Conservation (phyloP, 2,888 invertebrate species). For the Platycnemis pennipes region DNA sequence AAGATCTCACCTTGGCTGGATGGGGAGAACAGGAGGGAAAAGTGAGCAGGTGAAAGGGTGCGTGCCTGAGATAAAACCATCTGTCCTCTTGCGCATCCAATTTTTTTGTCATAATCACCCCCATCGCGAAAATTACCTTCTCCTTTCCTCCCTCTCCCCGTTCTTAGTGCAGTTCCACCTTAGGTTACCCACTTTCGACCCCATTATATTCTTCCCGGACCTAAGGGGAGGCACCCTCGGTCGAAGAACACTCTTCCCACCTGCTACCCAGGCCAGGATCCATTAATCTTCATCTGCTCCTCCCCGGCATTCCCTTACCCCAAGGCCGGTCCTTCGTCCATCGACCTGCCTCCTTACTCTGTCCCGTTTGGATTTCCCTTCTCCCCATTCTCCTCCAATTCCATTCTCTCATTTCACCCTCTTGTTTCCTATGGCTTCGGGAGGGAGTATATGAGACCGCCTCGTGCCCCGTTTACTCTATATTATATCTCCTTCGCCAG, state of each 20-base stretch:
- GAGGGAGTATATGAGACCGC: too few relatives aligned
- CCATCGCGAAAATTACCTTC: neutral
- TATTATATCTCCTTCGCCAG: too few relatives aligned
- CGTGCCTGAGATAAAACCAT: neutral
- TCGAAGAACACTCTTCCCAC: conserved; percentile 53
- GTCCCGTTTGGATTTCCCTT: neutral
- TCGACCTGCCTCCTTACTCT: neutral
- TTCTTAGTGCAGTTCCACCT: neutral
- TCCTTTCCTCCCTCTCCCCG: neutral
- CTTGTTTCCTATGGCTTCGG: too few relatives aligned
- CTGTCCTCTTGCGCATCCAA: neutral
- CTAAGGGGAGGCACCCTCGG: neutral
- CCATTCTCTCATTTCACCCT: too few relatives aligned
- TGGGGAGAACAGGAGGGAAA: neutral
- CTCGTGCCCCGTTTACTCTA: too few relatives aligned
- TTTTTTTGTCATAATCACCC: neutral
- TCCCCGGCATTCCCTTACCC: neutral
- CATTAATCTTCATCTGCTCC: conserved; percentile 62
- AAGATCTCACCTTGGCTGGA: neutral
- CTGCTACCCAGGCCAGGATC: conserved; percentile 50
- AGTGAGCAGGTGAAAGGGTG: neutral
- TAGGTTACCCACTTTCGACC: neutral
- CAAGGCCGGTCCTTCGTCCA: neutral
- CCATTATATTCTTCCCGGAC: neutral
- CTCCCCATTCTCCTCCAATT: neutral